Base-by-base conservation (phyloP, 2,888 invertebrate genomes). In the Lysandra bellargus region DNA sequence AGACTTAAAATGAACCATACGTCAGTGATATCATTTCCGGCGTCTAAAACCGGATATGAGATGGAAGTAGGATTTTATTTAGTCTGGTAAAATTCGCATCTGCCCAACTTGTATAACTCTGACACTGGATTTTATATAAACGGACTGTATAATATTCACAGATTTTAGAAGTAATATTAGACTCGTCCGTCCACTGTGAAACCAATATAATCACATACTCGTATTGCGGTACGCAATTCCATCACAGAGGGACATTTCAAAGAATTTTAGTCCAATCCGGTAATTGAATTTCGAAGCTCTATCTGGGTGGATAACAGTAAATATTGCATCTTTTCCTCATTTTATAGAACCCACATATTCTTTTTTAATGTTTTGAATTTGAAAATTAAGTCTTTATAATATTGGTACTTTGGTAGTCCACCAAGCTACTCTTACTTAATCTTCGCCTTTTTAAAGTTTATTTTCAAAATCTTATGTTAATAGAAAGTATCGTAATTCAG, bases 1-100 rank as follows among this genome's bases (percentile, higher is more conserved):
- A 69, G 33, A 69, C 33, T 69, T 69, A 69, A 37, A 69, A 33
- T 4, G 69, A 37, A 69, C 33, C 69, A 9, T 69, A 33, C 69
- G 30, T 69, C 33, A 33, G 30, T 69, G 69, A 30, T 69, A 33
- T 33, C 69, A 69, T 69, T 69, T 69, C 64, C 69, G 69, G 69
- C 30, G 69, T 69, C 33, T 33, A 69, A 33, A 30, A 37, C 5
- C 69, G 33, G 69, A 69, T 69, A 69, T 37, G 69, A 69, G 69
- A 14, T 14, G 69, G 69, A 69, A 37, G 69, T 69, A 69, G 69
- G 33, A 69, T 69, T 33, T 69, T 69, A 69, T 69, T 69, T 69
- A 37, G 33, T 33, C 69, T 69, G 69, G 64, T 49, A 61, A 64
- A 64, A 64, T 64, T 69, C 17, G 17, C 69, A 69, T 69, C 69